Conservation (phyloP, 2,888 invertebrate species). For the Melanchra persicariae region DNA sequence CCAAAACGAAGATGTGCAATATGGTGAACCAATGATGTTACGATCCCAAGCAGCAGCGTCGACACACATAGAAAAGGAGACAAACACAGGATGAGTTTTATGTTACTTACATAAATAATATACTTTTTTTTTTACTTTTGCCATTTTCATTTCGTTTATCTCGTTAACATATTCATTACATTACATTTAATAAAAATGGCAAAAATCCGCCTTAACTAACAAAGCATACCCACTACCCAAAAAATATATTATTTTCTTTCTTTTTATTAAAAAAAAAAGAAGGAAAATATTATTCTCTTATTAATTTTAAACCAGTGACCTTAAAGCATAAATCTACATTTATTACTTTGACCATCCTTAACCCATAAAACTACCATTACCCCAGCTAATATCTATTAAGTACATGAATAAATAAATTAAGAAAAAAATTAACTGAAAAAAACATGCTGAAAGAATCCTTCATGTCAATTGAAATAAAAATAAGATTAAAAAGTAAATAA, state of each 20-base stretch:
- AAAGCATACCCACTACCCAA: too few species aligned
- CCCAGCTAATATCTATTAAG: not conserved
- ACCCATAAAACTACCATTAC: constrained; percentile 7
- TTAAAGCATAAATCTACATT: not conserved
- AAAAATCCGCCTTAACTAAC: constrained; percentile 5
- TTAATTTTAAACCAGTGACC: not conserved
- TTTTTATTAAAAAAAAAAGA: not conserved
- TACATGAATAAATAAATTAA: not conserved
- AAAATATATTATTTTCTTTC: too few species aligned
- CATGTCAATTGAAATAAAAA: not conserved
- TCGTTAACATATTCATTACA: too few species aligned
- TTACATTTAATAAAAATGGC: constrained; percentile 18
- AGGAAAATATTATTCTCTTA: too few species aligned
- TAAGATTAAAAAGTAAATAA: not conserved
- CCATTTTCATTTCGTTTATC: too few species aligned
- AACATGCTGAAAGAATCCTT: not conserved
- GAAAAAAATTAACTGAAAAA: not conserved
- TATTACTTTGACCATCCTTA: not conserved
- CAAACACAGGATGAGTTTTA: constrained; percentile 63
- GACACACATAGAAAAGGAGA: constrained; percentile 67
- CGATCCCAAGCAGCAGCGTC: constrained; percentile 58
- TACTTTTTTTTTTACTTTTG: constrained; percentile 2
- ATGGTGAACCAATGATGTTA: constrained; percentile 36
- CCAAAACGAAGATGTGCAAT: constrained; percentile 47
- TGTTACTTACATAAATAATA: constrained; percentile 3